These are phyloP conservation scores for Trigoniulus corallinus DNA, from an alignment of 1,140 invertebrate species.

Conservation along the genomic window DNA sequence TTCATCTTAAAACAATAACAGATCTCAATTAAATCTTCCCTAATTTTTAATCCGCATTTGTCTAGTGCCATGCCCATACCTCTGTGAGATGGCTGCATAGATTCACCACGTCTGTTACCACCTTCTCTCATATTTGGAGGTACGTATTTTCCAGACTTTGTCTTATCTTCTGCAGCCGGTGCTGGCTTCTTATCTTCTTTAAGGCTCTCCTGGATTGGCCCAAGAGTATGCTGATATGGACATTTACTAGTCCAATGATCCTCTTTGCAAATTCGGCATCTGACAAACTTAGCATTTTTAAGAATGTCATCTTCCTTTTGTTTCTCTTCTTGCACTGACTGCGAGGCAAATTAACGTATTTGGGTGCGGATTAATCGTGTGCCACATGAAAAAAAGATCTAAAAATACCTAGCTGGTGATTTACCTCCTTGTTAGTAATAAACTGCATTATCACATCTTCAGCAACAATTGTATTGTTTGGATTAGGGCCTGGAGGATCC, in stretches of 20 bases:
- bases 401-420: background rate
- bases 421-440: slow-evolving; percentile 26
- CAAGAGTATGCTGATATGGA: slow-evolving; percentile 78
- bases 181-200: slow-evolving; percentile 20
- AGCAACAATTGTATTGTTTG: slow-evolving; percentile 82
- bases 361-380: slow-evolving; percentile 35
- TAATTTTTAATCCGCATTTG: background rate
- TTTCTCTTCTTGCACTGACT: slow-evolving; percentile 59
- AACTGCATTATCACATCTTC: slow-evolving; percentile 91
- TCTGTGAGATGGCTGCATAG: slow-evolving; percentile 35
- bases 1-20: slow-evolving; percentile 39
- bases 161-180: slow-evolving; percentile 16
- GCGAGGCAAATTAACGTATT: too few species aligned
- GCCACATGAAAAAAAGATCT: slow-evolving; percentile 19
- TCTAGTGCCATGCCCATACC: slow-evolving; percentile 2
- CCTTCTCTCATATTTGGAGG: slow-evolving; percentile 76
- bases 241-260: slow-evolving; percentile 96
- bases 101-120: slow-evolving; percentile 48
- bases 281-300: slow-evolving; percentile 60
- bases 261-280: slow-evolving; percentile 84
- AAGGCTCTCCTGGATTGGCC: slow-evolving; percentile 30
- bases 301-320: slow-evolving; percentile 72
- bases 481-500: slow-evolving; percentile 89
- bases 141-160: slow-evolving; percentile 38
- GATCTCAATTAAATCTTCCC: background rate